Conservation (phyloP, 2,797 vertebrate genomes). For the Tangara arthus region DNA sequence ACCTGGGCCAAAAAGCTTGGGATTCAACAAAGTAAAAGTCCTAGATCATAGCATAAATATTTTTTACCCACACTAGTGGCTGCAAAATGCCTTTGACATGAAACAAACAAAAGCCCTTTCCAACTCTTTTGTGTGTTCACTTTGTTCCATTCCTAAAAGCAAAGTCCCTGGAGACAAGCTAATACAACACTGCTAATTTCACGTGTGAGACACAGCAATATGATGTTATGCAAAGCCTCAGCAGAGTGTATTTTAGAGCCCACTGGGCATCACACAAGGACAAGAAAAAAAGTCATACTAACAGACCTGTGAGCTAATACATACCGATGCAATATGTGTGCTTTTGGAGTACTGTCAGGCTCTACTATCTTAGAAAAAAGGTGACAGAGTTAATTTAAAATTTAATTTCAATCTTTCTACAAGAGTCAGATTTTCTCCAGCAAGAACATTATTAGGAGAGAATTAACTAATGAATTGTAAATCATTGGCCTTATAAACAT, state of each 20-base stretch:
- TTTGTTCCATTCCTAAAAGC: background rate
- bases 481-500: background rate
- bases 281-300: background rate
- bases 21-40: constrained; percentile 39
- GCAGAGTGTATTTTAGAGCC: background rate
- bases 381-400: background rate
- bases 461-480: background rate
- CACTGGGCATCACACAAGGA: background rate
- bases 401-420: background rate
- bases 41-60: constrained; percentile 65
- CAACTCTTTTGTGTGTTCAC: background rate
- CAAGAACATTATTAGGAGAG: background rate
- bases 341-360: background rate
- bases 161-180: background rate
- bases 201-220: background rate
- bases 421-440: background rate
- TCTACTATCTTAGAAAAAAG: background rate
- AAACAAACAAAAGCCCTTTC: constrained; percentile 60
- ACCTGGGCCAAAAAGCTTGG: constrained; percentile 36
- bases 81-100: constrained; percentile 64
- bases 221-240: background rate
- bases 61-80: constrained; percentile 58
- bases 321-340: background rate
- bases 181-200: background rate
- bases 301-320: background rate